Evolutionary conservation across 2,113 vertebrate genomes (phyloP).

Genomic region (Eublepharis macularius): DNA sequence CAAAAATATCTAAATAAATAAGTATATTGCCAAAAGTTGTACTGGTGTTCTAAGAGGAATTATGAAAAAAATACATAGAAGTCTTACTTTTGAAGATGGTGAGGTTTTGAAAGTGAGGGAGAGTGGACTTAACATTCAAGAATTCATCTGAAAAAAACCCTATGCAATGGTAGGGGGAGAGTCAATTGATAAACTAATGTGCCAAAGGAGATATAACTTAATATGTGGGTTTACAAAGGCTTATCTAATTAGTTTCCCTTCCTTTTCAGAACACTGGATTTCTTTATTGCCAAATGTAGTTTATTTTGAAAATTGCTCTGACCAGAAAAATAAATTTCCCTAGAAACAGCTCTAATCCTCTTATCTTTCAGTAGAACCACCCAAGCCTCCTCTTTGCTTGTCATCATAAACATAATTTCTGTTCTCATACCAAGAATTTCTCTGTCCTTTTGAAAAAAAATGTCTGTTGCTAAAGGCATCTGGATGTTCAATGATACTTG

Average conservation of each 20-base stretch:
- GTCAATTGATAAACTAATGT: neutral
- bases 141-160: neutral
- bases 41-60: neutral
- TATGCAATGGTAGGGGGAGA: neutral
- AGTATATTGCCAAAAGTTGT: neutral
- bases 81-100: neutral
- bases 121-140: neutral
- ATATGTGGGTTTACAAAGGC: neutral
- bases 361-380: constrained; percentile 14
- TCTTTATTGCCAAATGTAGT: constrained; percentile 6
- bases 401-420: constrained; percentile 10
- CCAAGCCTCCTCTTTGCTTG: constrained; percentile 1
- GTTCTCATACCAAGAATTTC: neutral
- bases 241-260: constrained; percentile 5
- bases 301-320: constrained; percentile 16
- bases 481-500: neutral
- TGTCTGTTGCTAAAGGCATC: neutral
- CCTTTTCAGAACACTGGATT: neutral
- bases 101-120: neutral
- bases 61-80: neutral
- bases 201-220: neutral
- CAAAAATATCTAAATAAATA: too few relatives aligned
- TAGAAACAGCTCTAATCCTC: constrained; percentile 28
- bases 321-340: constrained; percentile 12
- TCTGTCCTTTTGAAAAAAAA: neutral